Percentiles rank a stretch among this genome's conserved stretches.
phyloP scores from a whole-genome alignment of 2,797 vertebrate genomes.

The Buceros bicornis region DNA sequence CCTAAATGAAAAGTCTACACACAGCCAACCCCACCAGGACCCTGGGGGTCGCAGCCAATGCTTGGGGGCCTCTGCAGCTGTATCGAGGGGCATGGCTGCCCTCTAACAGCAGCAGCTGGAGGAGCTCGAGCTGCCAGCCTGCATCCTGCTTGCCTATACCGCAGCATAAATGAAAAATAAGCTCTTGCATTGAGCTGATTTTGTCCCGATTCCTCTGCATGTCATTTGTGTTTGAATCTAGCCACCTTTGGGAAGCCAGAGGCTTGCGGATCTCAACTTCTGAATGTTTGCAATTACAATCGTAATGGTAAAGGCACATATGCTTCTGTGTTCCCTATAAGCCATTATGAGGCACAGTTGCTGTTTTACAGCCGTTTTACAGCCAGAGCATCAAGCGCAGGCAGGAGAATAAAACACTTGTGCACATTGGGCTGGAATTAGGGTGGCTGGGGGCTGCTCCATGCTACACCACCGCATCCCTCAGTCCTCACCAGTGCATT shows the following conservation, averaged over 20 bases:
- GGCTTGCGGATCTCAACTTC: constrained; percentile 31
- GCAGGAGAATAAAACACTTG: not conserved
- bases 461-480: not conserved
- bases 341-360: not conserved
- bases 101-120: not conserved
- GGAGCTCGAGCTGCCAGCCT: not conserved
- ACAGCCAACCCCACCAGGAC: not conserved
- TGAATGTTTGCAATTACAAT: constrained; percentile 44
- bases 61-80: not conserved
- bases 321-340: constrained; percentile 27
- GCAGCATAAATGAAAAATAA: constrained; percentile 11
- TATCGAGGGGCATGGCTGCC: not conserved
- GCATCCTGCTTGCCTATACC: not conserved
- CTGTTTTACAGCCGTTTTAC: constrained; percentile 34
- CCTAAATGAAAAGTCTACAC: not conserved
- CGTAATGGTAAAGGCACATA: constrained; percentile 54
- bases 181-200: constrained; percentile 23
- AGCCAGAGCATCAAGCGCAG: not conserved
- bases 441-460: not conserved
- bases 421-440: not conserved
- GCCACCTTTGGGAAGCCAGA: not conserved
- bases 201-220: constrained; percentile 22
- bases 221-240: not conserved
- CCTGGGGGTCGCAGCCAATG: not conserved
- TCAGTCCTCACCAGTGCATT: not conserved